Conservation (phyloP, 2,113 vertebrate genomes). For the Mobula hypostoma region DNA sequence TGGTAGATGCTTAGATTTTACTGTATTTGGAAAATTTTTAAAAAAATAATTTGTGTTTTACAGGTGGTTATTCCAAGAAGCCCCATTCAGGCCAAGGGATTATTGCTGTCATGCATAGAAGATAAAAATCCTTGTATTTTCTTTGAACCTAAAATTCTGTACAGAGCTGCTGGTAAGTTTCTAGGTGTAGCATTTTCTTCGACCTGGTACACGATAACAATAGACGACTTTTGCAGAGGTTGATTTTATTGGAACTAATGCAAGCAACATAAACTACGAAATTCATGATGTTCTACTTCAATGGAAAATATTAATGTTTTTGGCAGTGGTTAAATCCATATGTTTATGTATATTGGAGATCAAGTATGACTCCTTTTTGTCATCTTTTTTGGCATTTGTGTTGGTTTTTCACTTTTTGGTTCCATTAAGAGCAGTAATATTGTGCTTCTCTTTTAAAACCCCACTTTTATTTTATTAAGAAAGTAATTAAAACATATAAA, state of each 20-base stretch:
- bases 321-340: constrained; percentile 40
- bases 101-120: constrained; percentile 87
- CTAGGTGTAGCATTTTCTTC: not conserved
- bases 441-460: not conserved
- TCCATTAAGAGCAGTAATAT: not conserved
- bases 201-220: constrained; percentile 19
- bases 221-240: not conserved
- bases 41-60: constrained; percentile 41
- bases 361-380: constrained; percentile 20
- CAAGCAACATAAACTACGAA: not conserved
- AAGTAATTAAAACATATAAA: not conserved
- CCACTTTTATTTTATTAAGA: not conserved
- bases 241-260: constrained; percentile 38
- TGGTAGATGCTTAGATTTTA: not conserved
- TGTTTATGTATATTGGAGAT: constrained; percentile 34
- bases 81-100: constrained; percentile 88
- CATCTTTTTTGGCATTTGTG: not conserved
- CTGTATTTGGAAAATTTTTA: not conserved
- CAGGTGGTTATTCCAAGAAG: constrained; percentile 90
- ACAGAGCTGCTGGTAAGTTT: constrained; percentile 90
- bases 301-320: constrained; percentile 35
- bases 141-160: constrained; percentile 98
- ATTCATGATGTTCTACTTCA: not conserved
- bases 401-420: not conserved
- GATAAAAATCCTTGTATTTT: constrained; percentile 96